Conservation (phyloP, 2,888 invertebrate species). For the Tachina lurida region DNA sequence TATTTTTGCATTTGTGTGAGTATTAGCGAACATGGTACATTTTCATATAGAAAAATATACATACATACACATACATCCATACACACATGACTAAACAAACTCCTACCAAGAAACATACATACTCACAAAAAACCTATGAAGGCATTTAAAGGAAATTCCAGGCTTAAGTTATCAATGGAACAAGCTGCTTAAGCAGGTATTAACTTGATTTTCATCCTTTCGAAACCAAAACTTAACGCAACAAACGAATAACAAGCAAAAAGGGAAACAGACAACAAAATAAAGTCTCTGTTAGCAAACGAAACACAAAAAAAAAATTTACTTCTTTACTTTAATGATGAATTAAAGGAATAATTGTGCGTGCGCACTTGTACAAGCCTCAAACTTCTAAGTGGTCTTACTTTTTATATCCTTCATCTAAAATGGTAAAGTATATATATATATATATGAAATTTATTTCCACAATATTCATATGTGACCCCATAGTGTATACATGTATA, state of each 20-base stretch:
- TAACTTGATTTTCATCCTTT: slow-evolving; percentile 68
- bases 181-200: slow-evolving; percentile 70
- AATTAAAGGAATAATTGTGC: slow-evolving; percentile 37
- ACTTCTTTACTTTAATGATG: slow-evolving; percentile 47
- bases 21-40: slow-evolving; percentile 23
- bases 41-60: slow-evolving; percentile 20
- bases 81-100: background rate
- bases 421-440: background rate
- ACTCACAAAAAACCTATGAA: slow-evolving; percentile 2
- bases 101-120: background rate
- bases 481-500: no score
- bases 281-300: slow-evolving; percentile 18
- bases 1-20: slow-evolving; percentile 4
- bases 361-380: background rate
- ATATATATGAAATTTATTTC: no score
- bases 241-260: slow-evolving; percentile 25
- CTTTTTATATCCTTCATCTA: background rate
- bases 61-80: background rate
- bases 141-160: slow-evolving; percentile 51
- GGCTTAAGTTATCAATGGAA: slow-evolving; percentile 66
- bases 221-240: slow-evolving; percentile 43
- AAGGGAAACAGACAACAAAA: slow-evolving; percentile 20
- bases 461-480: no score
- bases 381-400: no score
- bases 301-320: background rate